Base-by-base conservation (phyloP, 1,140 invertebrate genomes). In the Hycleus cichorii region DNA sequence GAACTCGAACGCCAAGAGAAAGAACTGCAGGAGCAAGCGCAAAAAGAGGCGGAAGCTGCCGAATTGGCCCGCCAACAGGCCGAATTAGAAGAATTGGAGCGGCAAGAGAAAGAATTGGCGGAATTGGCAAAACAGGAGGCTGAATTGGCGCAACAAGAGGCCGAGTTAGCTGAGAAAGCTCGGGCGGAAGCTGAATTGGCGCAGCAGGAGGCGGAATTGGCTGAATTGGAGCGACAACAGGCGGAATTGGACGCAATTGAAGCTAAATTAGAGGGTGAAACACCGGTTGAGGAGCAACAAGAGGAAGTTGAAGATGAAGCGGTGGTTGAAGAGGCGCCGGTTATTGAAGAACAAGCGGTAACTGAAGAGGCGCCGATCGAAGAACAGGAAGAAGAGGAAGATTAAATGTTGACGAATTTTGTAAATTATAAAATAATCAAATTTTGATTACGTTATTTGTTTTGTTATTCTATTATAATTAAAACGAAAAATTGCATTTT, bases 31-130 rank as follows among this genome's bases (percentile, higher is more conserved):
- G 65, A 69, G 51, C 47, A 56, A 18, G 65, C 57, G 7, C 49
- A 32, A 43, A 80, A 81, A 73, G 81, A 83, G 67, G 79, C 77
- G 6, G 81, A 83, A 69, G 53, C 79, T 24, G 78, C 76, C 3
- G 82, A 82, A 56, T 77, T 81, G 45, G 80, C 80, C 6, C 77
- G 76, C 68, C 80, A 83, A 74, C 80, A 83, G 69, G 77, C 77
- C 4, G 81, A 82, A 70, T 53, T 79, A n/a, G 76, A 74, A 3
- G 81, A 81, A 55, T 69, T 82, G 44, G 80, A 80, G 56, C 72
- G 79, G 61, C 81, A 82, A 64, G 76, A 76, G 43, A 77, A 77
- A 40, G 79, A 81, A 63, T 68, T 82, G 39, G 81, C 81, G 52
- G 81, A 83, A 69, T 73, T 76, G 26, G 79, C 78, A 7, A 73